Evolutionary conservation across 2,888 invertebrate species (phyloP).

Genomic region (Lasioglossum zephyrum): DNA sequence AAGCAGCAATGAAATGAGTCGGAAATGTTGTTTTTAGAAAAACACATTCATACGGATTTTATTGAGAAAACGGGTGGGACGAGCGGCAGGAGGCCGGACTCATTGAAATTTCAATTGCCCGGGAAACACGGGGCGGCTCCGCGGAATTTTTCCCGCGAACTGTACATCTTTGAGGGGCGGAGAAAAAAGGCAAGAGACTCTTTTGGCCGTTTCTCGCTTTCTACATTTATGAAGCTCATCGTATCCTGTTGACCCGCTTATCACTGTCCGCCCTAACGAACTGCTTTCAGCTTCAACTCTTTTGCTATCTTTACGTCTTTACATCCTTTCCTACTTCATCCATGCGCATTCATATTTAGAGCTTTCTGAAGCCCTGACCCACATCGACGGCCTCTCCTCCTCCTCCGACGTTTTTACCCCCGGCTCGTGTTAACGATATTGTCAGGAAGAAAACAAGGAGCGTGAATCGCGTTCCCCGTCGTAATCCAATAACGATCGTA

Average conservation of each 20-base stretch:
- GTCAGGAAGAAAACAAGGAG: conserved; percentile 17
- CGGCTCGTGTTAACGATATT: conserved; percentile 47
- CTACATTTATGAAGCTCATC: conserved; percentile 57
- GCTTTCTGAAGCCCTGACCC: conserved; percentile 60
- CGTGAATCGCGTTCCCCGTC: neutral
- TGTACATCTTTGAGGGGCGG: conserved; percentile 18
- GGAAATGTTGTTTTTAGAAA: neutral
- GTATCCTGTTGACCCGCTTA: conserved; percentile 66
- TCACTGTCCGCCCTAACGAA: conserved; percentile 65
- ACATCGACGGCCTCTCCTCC: conserved; percentile 27
- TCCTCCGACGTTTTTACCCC: neutral
- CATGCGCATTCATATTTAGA: conserved; percentile 58
- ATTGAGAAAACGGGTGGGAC: neutral
- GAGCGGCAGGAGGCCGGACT: neutral
- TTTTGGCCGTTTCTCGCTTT: conserved; percentile 58
- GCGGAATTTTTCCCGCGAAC: conserved; percentile 31
- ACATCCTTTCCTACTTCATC: conserved; percentile 51
- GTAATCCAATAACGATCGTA: conserved; percentile 8
- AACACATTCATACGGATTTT: neutral
- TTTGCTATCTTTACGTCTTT: conserved; percentile 60
- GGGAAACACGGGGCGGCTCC: conserved; percentile 11
- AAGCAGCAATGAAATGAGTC: neutral
- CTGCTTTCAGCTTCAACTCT: conserved; percentile 60
- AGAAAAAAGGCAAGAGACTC: conserved; percentile 32
- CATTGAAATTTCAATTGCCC: conserved; percentile 41